Evolutionary conservation across 1,140 invertebrate genomes (phyloP).

Genomic region (Diachasma alloeum): DNA sequence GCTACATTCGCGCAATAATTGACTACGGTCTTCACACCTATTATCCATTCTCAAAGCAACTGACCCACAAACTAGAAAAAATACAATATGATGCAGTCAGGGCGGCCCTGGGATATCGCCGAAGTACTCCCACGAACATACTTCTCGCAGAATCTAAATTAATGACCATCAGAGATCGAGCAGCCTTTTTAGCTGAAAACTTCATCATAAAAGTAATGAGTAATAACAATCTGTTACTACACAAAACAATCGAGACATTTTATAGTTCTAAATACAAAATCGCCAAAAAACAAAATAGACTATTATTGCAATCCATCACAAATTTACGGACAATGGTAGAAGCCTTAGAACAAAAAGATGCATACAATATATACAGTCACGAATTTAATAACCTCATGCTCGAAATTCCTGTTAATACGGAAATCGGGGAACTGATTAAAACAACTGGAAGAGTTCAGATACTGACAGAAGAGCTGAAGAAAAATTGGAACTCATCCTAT

Average conservation of each 20-base stretch:
- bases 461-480: background rate
- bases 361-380: background rate
- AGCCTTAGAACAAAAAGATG: background rate
- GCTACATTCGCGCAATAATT: too few relatives aligned
- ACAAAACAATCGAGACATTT: background rate
- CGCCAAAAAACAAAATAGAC: background rate
- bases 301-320: background rate
- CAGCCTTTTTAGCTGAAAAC: background rate
- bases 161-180: too few relatives aligned
- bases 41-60: background rate
- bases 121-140: conserved; percentile 8
- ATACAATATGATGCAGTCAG: background rate
- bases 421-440: background rate
- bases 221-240: background rate
- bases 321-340: background rate
- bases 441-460: background rate
- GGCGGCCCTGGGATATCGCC: background rate
- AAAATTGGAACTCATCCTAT: background rate
- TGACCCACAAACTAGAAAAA: background rate
- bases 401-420: background rate
- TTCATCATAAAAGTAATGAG: conserved; percentile 28
- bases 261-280: background rate
- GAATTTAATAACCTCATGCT: background rate
- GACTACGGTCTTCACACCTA: too few relatives aligned
- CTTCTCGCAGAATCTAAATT: background rate